Base-by-base conservation (phyloP, 2,113 vertebrate genomes). In the Tiliqua scincoides region DNA sequence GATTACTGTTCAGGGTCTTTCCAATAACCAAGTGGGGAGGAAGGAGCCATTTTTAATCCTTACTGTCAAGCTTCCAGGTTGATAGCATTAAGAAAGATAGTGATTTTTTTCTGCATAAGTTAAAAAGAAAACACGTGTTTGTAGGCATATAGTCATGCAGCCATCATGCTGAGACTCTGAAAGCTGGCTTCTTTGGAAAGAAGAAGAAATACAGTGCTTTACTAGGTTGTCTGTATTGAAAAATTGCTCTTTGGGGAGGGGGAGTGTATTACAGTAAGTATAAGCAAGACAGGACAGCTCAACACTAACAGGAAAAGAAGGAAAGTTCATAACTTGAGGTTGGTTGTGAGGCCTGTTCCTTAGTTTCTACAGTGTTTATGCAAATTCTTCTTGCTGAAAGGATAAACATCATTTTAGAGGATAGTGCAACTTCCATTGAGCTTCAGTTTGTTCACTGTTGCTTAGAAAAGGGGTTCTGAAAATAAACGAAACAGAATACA, bases 1-100 rank as follows among this genome's bases (percentile, higher is more conserved):
- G 96, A 97, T 97, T 96, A 94, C 96, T 95, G 96, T 96, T 97
- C 96, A 96, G 94, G 95, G 94, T 86, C 95, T 97, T 96, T 97
- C 95, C 96, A 97, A 95, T 97, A 97, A 96, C 95, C 92, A 95
- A 96, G 93, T 93, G 93, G 93, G 90, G 94, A 97, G 88, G 93
- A 95, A 96, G 93, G 93, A 94, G 91, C 94, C 94, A 95, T 96
- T 96, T 96, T 97, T 97, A 97, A 97, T 97, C 96, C 94, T 96
- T 97, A 96, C 96, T 96, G 95, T 97, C 96, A 97, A 89, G 89
- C 86, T 93, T 94, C 94, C 91, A 93, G 89, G 95, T 94, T 96
- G 95, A 95, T 95, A 95, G 94, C 89, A 85, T 95, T 96, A 95
- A 95, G 92, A 96, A 96, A 96, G 94, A 95, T 93, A 94, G 95